Evolutionary conservation across 2,797 vertebrate genomes (phyloP).

Genomic region (Gambelia wislizenii): DNA sequence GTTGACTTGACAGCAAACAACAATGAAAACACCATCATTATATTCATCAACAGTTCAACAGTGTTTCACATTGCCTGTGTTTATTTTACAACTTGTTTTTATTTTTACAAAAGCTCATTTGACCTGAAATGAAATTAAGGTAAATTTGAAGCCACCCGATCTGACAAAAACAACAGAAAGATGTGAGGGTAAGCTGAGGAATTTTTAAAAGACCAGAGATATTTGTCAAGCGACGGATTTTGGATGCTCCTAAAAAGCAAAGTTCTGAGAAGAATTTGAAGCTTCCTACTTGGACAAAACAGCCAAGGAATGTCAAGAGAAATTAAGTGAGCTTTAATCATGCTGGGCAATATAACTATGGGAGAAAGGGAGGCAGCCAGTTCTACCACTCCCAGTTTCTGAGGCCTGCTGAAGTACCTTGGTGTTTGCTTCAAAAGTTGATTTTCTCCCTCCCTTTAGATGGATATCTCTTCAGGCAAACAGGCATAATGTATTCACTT

Average conservation of each 20-base stretch:
- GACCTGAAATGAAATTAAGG: background rate
- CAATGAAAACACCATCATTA: too few species aligned
- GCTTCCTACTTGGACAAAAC: background rate
- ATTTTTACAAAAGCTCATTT: background rate
- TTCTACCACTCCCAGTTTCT: background rate
- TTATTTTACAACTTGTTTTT: background rate
- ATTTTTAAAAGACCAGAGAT: background rate
- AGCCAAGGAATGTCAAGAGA: too few species aligned
- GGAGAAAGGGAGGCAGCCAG: background rate
- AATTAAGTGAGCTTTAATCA: background rate
- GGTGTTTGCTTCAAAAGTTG: background rate
- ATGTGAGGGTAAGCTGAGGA: background rate
- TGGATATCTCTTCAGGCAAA: background rate
- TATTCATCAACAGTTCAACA: background rate
- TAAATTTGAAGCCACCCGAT: background rate
- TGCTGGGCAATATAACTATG: background rate
- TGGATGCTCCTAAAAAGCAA: background rate
- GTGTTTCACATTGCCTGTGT: background rate
- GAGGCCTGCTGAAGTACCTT: background rate
- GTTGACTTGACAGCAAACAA: too few species aligned
- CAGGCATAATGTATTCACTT: background rate
- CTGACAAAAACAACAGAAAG: background rate
- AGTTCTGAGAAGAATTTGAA: background rate
- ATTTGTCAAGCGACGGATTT: background rate
- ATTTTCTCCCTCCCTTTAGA: background rate